Conservation (phyloP, 1,140 invertebrate genomes). For the Drosophila prosaltans region DNA sequence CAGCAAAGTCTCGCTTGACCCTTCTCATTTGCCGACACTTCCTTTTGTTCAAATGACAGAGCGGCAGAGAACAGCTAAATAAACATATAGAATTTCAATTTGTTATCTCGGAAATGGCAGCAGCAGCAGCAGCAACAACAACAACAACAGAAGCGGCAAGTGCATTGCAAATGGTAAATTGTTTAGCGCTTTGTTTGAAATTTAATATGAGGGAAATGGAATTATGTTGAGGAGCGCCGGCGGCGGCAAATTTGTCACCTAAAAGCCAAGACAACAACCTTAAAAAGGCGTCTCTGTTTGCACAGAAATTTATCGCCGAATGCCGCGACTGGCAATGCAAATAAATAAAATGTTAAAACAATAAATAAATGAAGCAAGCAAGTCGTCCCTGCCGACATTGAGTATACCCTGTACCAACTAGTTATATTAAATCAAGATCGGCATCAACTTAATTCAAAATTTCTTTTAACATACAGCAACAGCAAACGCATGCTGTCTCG, state of each 20-base stretch:
- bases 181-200: slow-evolving; percentile 48
- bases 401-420: too few relatives aligned
- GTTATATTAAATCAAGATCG: too few relatives aligned
- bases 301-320: slow-evolving; percentile 35
- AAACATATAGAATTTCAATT: slow-evolving; percentile 77
- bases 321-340: too few relatives aligned
- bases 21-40: slow-evolving; percentile 44
- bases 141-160: slow-evolving; percentile 44
- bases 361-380: too few relatives aligned
- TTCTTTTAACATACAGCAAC: too few relatives aligned
- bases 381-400: too few relatives aligned
- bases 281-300: slow-evolving; percentile 51
- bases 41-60: slow-evolving; percentile 40
- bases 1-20: slow-evolving; percentile 40
- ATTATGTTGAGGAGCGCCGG: slow-evolving; percentile 22
- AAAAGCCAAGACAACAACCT: slow-evolving; percentile 34
- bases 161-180: slow-evolving; percentile 14
- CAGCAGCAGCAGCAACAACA: slow-evolving; percentile 26
- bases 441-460: too few relatives aligned
- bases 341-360: slow-evolving; percentile 7
- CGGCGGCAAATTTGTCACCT: slow-evolving; percentile 47
- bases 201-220: slow-evolving; percentile 28
- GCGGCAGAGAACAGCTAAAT: not conserved
- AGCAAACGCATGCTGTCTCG: too few relatives aligned
- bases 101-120: slow-evolving; percentile 70